phyloP scores from a whole-genome alignment of 1,140 invertebrate species.

The Pseudomyrmex cubaensis region DNA sequence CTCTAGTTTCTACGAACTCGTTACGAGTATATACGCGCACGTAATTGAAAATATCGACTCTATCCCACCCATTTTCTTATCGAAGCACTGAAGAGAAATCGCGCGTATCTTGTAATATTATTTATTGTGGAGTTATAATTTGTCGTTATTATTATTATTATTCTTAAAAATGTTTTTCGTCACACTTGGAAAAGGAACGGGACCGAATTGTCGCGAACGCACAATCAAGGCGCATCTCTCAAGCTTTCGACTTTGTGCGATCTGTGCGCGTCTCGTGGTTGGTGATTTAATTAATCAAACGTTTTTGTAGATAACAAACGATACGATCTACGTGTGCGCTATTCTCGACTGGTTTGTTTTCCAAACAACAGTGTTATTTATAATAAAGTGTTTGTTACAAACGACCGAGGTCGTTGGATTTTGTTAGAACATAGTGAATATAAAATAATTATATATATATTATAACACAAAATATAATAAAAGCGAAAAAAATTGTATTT shows the following conservation, averaged over 20 bases:
- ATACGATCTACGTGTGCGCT: conserved; percentile 22
- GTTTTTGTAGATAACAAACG: conserved; percentile 15
- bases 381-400: neutral
- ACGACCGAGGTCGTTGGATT: conserved; percentile 21
- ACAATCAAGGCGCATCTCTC: neutral
- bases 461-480: neutral
- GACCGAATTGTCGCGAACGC: conserved; percentile 7
- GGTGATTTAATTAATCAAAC: conserved; percentile 5
- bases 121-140: conserved; percentile 62
- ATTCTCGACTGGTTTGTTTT: conserved; percentile 24
- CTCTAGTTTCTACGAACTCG: conserved; percentile 69
- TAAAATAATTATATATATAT: neutral
- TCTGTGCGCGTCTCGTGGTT: neutral
- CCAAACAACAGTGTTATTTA: neutral
- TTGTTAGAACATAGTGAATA: conserved; percentile 19
- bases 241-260: neutral
- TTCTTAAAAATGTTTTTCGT: too few relatives aligned
- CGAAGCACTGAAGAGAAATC: neutral
- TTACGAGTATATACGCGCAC: conserved; percentile 64
- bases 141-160: conserved; percentile 22
- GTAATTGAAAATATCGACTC: conserved; percentile 58
- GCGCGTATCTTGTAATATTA: conserved; percentile 58
- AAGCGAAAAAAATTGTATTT: neutral
- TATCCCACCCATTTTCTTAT: neutral
- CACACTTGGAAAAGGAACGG: too few relatives aligned